Base-by-base conservation (phyloP, 92 coral and sea anemone species). In the Zoanthus sociatus region DNA sequence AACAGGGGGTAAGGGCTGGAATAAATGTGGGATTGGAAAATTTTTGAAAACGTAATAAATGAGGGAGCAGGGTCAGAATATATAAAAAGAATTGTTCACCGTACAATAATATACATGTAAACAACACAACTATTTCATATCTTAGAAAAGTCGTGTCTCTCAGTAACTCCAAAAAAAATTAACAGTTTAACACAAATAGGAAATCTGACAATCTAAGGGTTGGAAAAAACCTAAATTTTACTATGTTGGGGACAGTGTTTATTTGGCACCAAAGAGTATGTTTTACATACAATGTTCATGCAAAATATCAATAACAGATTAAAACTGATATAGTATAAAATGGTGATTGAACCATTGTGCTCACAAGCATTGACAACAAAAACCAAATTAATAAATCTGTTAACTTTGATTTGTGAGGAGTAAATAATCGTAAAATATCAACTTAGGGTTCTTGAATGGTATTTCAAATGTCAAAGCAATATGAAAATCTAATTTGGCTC, bases 271-370 rank as follows among this genome's bases (percentile, higher is more conserved):
- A 58, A 58, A 58, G 66, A 58, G 66, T 12, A 58, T 58, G 66
- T 58, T 58, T 58, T 58, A 58, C 66, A 58, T 12, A 58, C 66
- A 58, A 58, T 58, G 18, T 12, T 58, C 66, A 58, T 58, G 18
- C 66, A 58, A 58, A 58, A 58, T 12, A 58, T 58, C 66, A 58
- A 58, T 58, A 56, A 56, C 4, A 58, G 20, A 58, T 58, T 58
- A 15, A 58, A 58, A 58, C 66, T 12, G 66, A 58, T 58, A 58
- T 58, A 58, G 4, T 50, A 50, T 2, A 50, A 50, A 50, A 50
- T 58, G 66, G 66, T 58, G 66, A 58, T 58, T 58, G 66, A 58
- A 58, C 66, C 66, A 58, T 58, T 58, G 66, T 58, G 26, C 66
- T 12, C 66, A 58, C 66, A 58, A 58, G 66, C 66, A 12, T 58